A percentile compares a stretch with the other conserved stretches of the same genome.
Conservation (phyloP, 2,113 vertebrate genomes). For the Lethenteron reissneri region DNA sequence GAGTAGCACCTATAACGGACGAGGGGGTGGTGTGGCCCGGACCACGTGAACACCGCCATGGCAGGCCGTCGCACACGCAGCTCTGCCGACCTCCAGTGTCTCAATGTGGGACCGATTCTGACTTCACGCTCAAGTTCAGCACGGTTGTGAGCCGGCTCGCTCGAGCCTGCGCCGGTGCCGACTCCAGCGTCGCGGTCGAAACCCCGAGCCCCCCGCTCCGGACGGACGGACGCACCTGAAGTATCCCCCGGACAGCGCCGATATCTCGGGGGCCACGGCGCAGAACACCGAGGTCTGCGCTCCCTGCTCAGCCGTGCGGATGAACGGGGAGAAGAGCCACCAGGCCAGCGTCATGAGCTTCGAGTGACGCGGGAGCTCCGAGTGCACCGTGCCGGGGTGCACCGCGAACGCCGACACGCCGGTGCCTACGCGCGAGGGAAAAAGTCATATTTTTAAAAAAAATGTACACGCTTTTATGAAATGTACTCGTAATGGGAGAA, state of each 20-base stretch:
- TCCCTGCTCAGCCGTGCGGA: slow-evolving; percentile 56
- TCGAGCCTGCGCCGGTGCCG: too few species aligned
- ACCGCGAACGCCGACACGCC: slow-evolving; percentile 49
- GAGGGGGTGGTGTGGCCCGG: too few species aligned
- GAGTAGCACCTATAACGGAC: too few species aligned
- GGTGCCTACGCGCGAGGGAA: slow-evolving; percentile 24
- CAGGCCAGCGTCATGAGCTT: slow-evolving; percentile 30
- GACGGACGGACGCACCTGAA: slow-evolving; percentile 42
- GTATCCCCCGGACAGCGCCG: slow-evolving; percentile 50
- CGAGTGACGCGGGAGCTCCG: slow-evolving; percentile 49
- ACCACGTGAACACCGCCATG: too few species aligned
- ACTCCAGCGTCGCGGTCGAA: too few species aligned
- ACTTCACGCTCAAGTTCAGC: not conserved
- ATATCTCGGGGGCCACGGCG: slow-evolving; percentile 52
- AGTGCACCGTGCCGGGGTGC: slow-evolving; percentile 54
- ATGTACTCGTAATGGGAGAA: too few species aligned
- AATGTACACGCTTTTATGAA: too few species aligned
- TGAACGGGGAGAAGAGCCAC: slow-evolving; percentile 31
- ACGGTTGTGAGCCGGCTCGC: not conserved
- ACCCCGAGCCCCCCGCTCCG: not conserved
- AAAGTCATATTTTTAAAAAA: too few species aligned
- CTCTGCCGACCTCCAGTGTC: slow-evolving; percentile 10
- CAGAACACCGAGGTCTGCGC: slow-evolving; percentile 72
- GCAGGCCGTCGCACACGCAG: slow-evolving; percentile 18
- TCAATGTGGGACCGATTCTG: not conserved